These are phyloP conservation scores for Mustela erminea DNA, from an alignment of 2,797 vertebrate species.

Conservation along the genomic window DNA sequence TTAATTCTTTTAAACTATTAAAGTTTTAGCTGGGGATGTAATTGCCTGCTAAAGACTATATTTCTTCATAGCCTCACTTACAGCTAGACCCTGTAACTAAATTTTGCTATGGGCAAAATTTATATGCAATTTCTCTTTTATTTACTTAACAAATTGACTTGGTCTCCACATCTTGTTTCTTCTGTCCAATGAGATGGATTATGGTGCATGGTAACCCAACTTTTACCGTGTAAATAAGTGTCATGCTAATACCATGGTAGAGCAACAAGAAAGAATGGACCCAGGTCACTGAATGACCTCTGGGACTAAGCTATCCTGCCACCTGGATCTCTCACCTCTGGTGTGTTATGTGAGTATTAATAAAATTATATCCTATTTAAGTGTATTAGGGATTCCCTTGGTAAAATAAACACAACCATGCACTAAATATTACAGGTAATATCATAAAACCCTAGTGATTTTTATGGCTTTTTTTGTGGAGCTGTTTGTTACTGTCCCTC, in stretches of 20 bases:
- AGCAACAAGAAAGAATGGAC: not conserved
- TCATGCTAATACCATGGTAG: not conserved
- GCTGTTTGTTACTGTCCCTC: not conserved
- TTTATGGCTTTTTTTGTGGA: not conserved
- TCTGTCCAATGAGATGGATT: not conserved
- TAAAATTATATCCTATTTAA: not conserved
- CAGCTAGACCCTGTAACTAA: not conserved
- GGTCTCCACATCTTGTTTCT: not conserved
- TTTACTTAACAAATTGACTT: not conserved
- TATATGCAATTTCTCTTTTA: not conserved
- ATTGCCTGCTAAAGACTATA: not conserved
- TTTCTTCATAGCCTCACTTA: not conserved
- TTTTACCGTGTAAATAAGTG: not conserved
- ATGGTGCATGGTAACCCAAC: not conserved
- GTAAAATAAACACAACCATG: not conserved
- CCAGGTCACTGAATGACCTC: not conserved
- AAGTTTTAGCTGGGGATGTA: not conserved
- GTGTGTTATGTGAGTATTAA: not conserved
- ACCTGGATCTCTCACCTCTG: not conserved
- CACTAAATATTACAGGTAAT: not conserved
- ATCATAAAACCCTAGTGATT: not conserved
- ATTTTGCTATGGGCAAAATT: not conserved
- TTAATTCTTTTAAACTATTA: not conserved
- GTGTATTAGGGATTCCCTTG: not conserved
- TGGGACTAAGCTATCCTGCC: not conserved